Evolutionary conservation across 2,113 vertebrate genomes (phyloP), one percentile per base, ranked within the genome.

Genomic region (Dinomys branickii): DNA sequence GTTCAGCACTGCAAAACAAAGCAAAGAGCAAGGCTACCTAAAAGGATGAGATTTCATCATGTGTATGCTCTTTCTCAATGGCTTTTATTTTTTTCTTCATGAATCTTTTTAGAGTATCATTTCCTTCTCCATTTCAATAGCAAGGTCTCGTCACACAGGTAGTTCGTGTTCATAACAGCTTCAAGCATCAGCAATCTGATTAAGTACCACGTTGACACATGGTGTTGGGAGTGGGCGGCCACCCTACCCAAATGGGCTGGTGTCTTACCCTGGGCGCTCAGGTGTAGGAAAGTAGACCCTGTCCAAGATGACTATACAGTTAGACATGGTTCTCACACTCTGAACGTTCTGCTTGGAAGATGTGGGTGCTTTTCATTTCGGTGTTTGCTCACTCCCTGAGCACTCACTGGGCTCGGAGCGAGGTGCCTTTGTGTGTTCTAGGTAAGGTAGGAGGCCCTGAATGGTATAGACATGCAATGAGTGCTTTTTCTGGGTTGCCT

Each of bases 41-140:
- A 78, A 90, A 91, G 20, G 30, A 33, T 20, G 35, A 44, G 61
- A 16, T 38, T 77, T 80, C 6, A 9, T 38, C 28, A 28, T 0
- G 3, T 4, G 8, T 5, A 9, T 35, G 20, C 35, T 65, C 59
- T 85, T 91, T 84, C 63, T 82, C 35, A 26, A 17, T 38, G 30
- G 20, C 47, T 88, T 88, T 71, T 20, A 38, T n/a, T 73, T 87
- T 52, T 0, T 50, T 0, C 5, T 28, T 41, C 22, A 17, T 5
- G 16, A 2, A 61, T 78, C 75, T 86, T 59, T 56, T 88, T n/a
- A 41, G 44, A 54, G 30, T 4, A 77, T 19, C 7, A 3, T 77
- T 95, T 88, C 80, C 61, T 80, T 83, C 77, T 96, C 58, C 41
- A 38, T 50, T 63, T 67, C 85, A 61, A 47, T 10, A 89, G 38